Evolutionary conservation across 2,113 vertebrate genomes (phyloP).

Genomic region (Carlito syrichta): DNA sequence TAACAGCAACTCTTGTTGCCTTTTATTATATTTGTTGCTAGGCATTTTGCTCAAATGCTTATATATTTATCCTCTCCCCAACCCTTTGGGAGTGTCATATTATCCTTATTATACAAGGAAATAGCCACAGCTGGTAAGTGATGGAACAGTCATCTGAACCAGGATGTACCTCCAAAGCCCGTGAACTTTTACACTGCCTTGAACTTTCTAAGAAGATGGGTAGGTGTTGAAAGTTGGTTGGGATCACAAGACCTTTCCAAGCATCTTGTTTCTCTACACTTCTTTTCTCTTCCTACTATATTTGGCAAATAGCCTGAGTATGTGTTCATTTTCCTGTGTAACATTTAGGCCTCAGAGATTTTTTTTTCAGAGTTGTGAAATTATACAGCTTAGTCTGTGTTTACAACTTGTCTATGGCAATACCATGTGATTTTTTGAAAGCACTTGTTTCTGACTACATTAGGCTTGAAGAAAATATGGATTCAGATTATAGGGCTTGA

Average conservation of each 20-base stretch:
- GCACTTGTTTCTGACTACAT: neutral
- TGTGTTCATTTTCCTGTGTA: neutral
- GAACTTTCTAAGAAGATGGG: no score
- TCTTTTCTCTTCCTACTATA: neutral
- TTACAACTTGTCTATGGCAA: neutral
- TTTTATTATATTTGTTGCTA: neutral
- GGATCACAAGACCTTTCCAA: neutral
- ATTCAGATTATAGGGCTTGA: neutral
- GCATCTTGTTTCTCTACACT: neutral
- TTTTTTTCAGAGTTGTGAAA: slow-evolving; percentile 11
- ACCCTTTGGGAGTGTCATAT: neutral
- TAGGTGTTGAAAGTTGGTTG: neutral
- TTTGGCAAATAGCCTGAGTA: neutral
- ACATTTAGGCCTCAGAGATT: neutral
- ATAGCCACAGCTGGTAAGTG: neutral
- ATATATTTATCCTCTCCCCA: neutral
- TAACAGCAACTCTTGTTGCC: neutral
- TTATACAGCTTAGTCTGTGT: neutral
- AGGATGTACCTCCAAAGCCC: neutral
- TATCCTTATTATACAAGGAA: neutral
- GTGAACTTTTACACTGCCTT: neutral
- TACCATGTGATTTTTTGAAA: slow-evolving; percentile 10
- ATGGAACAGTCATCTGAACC: neutral
- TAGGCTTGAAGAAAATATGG: neutral
- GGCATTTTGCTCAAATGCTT: neutral